Conservation (phyloP, 1,140 invertebrate genomes). For the Augochlora pura region DNA sequence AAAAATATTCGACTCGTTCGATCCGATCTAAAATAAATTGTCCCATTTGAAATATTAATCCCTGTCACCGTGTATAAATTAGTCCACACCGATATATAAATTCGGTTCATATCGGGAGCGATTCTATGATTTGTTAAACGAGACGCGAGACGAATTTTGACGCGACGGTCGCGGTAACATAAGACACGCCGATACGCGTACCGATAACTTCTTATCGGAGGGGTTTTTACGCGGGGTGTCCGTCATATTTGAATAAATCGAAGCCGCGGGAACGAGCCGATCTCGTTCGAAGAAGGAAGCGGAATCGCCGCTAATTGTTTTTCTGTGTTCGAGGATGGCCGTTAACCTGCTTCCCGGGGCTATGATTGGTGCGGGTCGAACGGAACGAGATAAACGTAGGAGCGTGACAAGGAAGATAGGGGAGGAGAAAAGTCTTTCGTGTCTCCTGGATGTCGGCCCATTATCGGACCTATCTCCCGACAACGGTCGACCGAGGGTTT, state of each 20-base stretch:
- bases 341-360: slow-evolving; percentile 38
- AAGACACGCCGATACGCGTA: too few relatives aligned
- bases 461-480: slow-evolving; percentile 73
- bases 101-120: too few relatives aligned
- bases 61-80: too few relatives aligned
- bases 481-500: slow-evolving; percentile 64
- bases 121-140: too few relatives aligned
- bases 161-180: too few relatives aligned
- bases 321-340: slow-evolving; percentile 29
- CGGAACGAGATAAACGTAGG: slow-evolving; percentile 40
- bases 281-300: background rate
- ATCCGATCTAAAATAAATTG: too few relatives aligned
- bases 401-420: slow-evolving; percentile 43
- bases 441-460: slow-evolving; percentile 64
- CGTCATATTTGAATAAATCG: background rate
- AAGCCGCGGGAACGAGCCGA: slow-evolving; percentile 1
- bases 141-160: too few relatives aligned
- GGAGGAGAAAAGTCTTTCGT: slow-evolving; percentile 70
- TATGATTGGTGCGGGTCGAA: slow-evolving; percentile 45
- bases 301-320: slow-evolving; percentile 46
- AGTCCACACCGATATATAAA: too few relatives aligned
- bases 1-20: too few relatives aligned
- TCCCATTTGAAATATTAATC: too few relatives aligned
- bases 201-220: too few relatives aligned
- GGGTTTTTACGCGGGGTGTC: too few relatives aligned